Conservation (phyloP, 2,888 invertebrate genomes). For the Diaperis boleti region DNA sequence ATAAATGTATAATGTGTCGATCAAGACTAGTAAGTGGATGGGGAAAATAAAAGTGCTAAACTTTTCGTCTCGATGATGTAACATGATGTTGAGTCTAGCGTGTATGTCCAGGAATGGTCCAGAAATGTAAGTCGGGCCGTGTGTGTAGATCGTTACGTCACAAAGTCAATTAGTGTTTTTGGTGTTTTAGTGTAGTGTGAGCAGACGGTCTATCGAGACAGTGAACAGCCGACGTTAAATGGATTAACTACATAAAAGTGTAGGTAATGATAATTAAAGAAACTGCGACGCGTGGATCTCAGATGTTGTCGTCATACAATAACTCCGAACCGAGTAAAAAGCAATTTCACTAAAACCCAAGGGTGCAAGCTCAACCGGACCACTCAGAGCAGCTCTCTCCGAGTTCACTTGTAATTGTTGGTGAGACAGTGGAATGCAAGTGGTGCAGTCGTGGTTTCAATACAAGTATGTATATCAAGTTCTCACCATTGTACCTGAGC, state of each 20-base stretch:
- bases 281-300: conserved; percentile 54
- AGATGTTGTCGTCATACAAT: conserved; percentile 60
- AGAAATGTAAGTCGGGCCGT: conserved; percentile 25
- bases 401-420: conserved; percentile 60
- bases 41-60: background rate
- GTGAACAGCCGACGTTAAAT: conserved; percentile 57
- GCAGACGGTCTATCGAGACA: conserved; percentile 49
- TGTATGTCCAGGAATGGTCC: conserved; percentile 19
- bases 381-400: conserved; percentile 54
- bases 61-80: conserved; percentile 11
- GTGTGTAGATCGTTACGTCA: conserved; percentile 35
- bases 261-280: conserved; percentile 63
- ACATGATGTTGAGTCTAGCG: conserved; percentile 13
- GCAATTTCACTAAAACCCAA: conserved; percentile 62
- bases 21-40: background rate
- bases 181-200: conserved; percentile 36
- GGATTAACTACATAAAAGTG: conserved; percentile 63
- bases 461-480: conserved; percentile 37
- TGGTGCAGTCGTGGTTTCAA: conserved; percentile 38
- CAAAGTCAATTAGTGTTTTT: conserved; percentile 43
- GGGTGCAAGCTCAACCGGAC: conserved; percentile 41
- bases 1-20: background rate
- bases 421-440: conserved; percentile 37
- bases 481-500: conserved; percentile 39
- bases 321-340: conserved; percentile 59